Evolutionary conservation across 35 echinoderm and acorn worm species (phyloP).

Genomic region (Chiridota heheva): DNA sequence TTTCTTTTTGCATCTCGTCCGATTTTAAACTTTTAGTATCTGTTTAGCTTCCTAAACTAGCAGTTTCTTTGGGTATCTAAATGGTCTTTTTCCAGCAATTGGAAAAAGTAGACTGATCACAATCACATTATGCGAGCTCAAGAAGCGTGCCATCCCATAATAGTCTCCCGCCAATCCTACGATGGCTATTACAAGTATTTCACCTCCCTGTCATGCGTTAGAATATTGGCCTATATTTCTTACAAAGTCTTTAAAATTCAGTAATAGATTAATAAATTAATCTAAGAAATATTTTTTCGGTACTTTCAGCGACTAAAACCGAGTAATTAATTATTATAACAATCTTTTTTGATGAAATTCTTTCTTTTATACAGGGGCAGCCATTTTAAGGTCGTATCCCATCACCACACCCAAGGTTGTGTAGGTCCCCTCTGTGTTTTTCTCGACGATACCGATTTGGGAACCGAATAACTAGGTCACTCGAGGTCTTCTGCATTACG

Average conservation of each 20-base stretch:
- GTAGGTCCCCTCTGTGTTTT: slow-evolving; percentile 89
- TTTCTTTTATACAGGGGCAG: slow-evolving; percentile 48
- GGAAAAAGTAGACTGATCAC: no score
- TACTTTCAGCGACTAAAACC: not conserved
- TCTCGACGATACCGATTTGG: slow-evolving; percentile 70
- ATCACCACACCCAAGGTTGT: slow-evolving; percentile 99
- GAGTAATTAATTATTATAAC: not conserved
- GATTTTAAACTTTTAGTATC: no score
- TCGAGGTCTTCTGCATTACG: slow-evolving; percentile 59
- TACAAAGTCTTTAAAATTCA: not conserved
- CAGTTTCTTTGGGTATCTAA: no score
- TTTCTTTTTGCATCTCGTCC: no score
- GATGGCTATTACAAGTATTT: slow-evolving; percentile 23
- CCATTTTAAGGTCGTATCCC: slow-evolving; percentile 63
- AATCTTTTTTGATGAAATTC: not conserved
- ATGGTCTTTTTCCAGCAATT: no score
- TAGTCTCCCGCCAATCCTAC: slow-evolving; percentile 55
- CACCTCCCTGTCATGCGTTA: not conserved
- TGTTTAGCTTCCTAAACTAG: no score
- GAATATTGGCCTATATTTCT: not conserved
- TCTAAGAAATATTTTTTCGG: not conserved
- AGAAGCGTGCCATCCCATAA: slow-evolving; percentile 59
- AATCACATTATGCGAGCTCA: slow-evolving; percentile 55
- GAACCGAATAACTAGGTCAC: slow-evolving; percentile 87
- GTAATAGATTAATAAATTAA: not conserved